These are phyloP conservation scores for Ochotona curzoniae DNA, from an alignment of 2,113 vertebrate genomes.

Conservation along the genomic window DNA sequence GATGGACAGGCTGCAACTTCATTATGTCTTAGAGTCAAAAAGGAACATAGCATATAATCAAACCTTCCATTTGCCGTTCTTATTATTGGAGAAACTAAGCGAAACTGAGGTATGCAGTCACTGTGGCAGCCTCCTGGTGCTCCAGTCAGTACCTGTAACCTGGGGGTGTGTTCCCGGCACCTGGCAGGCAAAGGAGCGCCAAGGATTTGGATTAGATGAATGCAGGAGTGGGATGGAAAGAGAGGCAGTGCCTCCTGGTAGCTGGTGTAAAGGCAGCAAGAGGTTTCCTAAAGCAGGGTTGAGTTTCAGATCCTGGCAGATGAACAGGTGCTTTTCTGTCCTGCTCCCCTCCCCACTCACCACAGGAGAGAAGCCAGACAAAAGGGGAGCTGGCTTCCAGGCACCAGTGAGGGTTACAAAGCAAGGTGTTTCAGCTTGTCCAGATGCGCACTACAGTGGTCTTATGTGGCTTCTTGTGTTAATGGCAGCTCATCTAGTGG, in stretches of 20 bases:
- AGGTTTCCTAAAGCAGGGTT: not conserved
- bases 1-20: not conserved
- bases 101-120: not conserved
- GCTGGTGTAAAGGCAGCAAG: not conserved
- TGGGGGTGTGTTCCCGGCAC: no score
- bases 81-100: not conserved
- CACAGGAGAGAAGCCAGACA: not conserved
- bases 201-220: not conserved
- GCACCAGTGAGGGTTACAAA: not conserved
- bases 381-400: not conserved
- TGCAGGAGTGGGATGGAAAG: not conserved
- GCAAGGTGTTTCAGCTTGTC: not conserved
- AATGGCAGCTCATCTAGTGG: not conserved
- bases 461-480: not conserved
- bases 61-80: not conserved
- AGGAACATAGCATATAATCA: not conserved
- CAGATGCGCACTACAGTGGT: not conserved
- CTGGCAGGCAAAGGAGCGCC: rapidly evolving
- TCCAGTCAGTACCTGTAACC: no score
- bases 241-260: not conserved
- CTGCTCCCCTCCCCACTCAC: no score
- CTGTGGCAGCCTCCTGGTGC: no score
- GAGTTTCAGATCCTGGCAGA: not conserved
- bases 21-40: not conserved
- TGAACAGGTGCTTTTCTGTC: not conserved